Evolutionary conservation across 2,888 invertebrate species (phyloP), one percentile per base, ranked within the genome.

Genomic region (Nomada hirtipes): DNA sequence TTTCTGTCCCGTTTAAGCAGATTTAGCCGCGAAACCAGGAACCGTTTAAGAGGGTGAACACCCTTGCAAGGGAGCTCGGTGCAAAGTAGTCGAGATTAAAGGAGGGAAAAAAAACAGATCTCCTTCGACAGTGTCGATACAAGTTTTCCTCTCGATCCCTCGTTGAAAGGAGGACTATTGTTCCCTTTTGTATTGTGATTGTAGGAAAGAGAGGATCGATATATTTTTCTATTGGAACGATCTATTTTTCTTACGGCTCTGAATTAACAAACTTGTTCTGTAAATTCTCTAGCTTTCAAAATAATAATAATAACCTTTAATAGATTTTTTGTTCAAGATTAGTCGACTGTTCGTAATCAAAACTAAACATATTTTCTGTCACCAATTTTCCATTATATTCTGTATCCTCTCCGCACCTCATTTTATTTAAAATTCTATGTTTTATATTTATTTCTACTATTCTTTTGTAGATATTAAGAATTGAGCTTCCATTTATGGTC

Each of bases 1-100:
- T 74, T 85, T 82, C 79, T 75, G 73, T 64, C 60, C 75, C 83
- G 86, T 86, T 90, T 90, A 90, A 89, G 89, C 86, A 89, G 90
- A 90, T 90, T 89, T 89, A 90, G 87, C 86, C 86, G 81, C 86
- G 86, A 86, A 87, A 88, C 86, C 89, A 85, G 90, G 88, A 90
- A 90, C 90, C 89, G 87, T 89, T 90, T 89, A 89, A 89, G 89
- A 86, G 89, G 87, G 81, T 82, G 81, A 87, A 76, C 76, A 79
- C 79, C 77, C 86, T 75, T 69, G 76, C 79, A 29, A 79, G 76
- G 69, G 79, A 72, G 44, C 74, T 78, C 50, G 78, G 85, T 76
- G 88, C 47, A 83, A 88, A 88, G 76, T 88, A 82, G 82, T 67
- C 74, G 76, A 85, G 86, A 88, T 88, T 88, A 88, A 82, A 85